These are phyloP conservation scores for Lacerta agilis DNA, from an alignment of 2,797 vertebrate species.

Conservation along the genomic window DNA sequence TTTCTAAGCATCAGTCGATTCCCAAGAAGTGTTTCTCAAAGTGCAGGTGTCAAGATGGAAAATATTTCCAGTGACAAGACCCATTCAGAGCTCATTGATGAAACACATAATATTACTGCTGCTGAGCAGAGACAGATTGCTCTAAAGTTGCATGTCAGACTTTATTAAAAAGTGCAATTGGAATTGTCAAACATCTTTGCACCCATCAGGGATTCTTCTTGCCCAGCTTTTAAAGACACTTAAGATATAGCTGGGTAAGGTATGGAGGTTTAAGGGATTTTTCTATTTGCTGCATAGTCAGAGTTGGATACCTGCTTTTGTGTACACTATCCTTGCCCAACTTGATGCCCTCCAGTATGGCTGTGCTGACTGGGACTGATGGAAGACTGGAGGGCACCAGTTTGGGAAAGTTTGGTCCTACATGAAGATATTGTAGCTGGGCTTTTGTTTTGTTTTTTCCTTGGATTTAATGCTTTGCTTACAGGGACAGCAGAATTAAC, in stretches of 20 bases:
- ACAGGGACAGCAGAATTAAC: not conserved
- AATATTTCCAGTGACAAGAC: constrained; percentile 18
- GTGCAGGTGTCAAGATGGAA: constrained; percentile 17
- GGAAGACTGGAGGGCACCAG: no score
- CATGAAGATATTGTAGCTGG: not conserved
- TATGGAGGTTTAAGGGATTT: constrained; percentile 25
- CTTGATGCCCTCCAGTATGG: no score
- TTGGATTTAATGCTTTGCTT: not conserved
- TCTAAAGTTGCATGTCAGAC: constrained; percentile 20
- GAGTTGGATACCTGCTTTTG: not conserved
- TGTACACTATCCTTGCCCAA: no score
- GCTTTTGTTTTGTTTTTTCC: not conserved
- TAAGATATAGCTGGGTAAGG: not conserved
- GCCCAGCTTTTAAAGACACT: constrained; percentile 16
- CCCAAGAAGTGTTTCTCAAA: not conserved
- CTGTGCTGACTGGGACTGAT: no score
- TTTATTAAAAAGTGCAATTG: constrained; percentile 47
- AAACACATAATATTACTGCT: constrained; percentile 24
- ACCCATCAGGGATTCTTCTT: not conserved
- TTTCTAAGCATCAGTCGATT: not conserved
- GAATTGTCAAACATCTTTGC: constrained; percentile 36
- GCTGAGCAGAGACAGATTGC: constrained; percentile 33
- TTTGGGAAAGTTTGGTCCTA: not conserved
- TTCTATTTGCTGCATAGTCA: not conserved
- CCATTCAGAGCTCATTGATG: constrained; percentile 26